Percentiles rank a stretch among this genome's conserved stretches.
These are phyloP conservation scores for Notothenia coriiceps DNA, from an alignment of 2,113 vertebrate genomes.

Conservation along the genomic window DNA sequence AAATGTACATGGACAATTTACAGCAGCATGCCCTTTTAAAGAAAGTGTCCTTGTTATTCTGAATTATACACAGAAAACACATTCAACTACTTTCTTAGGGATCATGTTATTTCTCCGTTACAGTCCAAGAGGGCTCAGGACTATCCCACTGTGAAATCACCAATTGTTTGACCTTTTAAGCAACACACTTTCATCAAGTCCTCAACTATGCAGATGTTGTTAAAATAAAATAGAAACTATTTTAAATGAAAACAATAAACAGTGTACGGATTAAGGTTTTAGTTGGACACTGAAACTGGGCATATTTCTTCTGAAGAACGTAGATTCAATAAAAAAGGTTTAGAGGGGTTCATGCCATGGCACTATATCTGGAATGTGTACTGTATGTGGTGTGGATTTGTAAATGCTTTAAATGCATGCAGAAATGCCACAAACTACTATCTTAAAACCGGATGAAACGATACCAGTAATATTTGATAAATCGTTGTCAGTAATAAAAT, in stretches of 20 bases:
- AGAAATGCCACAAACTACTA: neutral
- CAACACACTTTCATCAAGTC: neutral
- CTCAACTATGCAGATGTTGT: neutral
- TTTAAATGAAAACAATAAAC: neutral
- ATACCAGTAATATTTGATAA: too few species aligned
- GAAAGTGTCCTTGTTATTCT: neutral
- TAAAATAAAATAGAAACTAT: too few species aligned
- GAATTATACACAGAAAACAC: neutral
- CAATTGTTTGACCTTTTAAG: neutral
- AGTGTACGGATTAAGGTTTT: neutral
- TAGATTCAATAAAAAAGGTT: neutral
- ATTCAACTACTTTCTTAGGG: neutral
- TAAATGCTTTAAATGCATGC: neutral
- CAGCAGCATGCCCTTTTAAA: neutral
- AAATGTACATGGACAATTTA: neutral
- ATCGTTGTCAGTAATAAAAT: too few species aligned
- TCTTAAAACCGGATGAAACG: neutral
- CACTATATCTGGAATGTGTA: too few species aligned
- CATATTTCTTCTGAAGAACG: neutral
- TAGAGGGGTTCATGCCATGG: too few species aligned
- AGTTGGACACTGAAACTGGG: neutral
- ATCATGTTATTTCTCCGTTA: neutral
- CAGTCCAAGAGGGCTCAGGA: neutral
- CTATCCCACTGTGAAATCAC: neutral
- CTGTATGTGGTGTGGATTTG: too few species aligned